Conservation (phyloP, 2,113 vertebrate genomes). For the Tautogolabrus adspersus region DNA sequence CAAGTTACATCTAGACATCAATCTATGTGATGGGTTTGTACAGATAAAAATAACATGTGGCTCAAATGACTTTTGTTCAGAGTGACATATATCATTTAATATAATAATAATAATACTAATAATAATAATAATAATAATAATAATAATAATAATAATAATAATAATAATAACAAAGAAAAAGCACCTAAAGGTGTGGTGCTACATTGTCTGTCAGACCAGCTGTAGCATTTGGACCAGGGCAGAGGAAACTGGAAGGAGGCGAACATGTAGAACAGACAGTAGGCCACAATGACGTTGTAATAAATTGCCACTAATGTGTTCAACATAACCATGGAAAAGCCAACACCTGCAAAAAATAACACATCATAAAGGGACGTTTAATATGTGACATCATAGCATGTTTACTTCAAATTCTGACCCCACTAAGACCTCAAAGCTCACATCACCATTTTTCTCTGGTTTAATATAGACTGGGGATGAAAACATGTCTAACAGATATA, state of each 20-base stretch:
- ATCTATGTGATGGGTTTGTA: neutral
- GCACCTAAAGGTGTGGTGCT: constrained; percentile 84
- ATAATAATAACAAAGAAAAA: neutral
- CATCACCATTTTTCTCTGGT: neutral
- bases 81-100: too few relatives aligned
- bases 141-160: too few relatives aligned
- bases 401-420: neutral
- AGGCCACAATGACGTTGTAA: constrained; percentile 94
- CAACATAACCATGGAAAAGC: constrained; percentile 90
- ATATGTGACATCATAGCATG: neutral
- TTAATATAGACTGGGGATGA: neutral
- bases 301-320: constrained; percentile 89
- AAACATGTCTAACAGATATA: neutral
- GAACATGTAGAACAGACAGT: constrained; percentile 94
- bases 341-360: constrained; percentile 86
- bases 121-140: too few relatives aligned
- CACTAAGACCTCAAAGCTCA: neutral
- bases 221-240: constrained; percentile 88
- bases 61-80: too few relatives aligned
- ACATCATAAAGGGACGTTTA: neutral
- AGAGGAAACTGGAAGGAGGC: constrained; percentile 92
- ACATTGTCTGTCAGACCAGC: constrained; percentile 85
- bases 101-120: too few relatives aligned
- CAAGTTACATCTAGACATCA: constrained; percentile 53
- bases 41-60: neutral